Base-by-base conservation (phyloP, 1,140 invertebrate species). In the Rhagoletis pomonella region DNA sequence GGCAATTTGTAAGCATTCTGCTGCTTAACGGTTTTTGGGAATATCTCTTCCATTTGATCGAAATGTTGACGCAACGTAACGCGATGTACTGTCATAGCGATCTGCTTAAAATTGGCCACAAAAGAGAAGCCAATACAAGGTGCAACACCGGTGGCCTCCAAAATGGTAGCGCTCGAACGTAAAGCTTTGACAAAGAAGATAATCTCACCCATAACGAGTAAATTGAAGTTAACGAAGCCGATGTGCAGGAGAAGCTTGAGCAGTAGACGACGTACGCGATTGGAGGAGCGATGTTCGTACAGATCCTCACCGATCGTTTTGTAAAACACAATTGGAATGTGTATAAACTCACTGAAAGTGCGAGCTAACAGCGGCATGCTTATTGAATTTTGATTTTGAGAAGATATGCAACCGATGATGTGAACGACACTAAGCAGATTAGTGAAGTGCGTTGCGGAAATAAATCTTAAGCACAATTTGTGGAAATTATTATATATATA, bases 101-200 rank as follows among this genome's bases (percentile, higher is more conserved):
- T n/a, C 67, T 92, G 90, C 19, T 92, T 92, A 5, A 90, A 92
- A 44, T 92, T 90, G 4, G 91, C 60, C 3, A 92, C 90, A 86
- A 92, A 73, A 0, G 91, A 92, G 88, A 92, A 92, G 1, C 91
- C 91, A 85, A 92, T 92, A 85, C 90, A 92, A 0, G 91, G 91
- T 6, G 90, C 91, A n/a, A 92, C 91, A 2, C 90, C 91, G 55
- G 91, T 91, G 44, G 91, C 91, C 88, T 89, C 29, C 1, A 89
- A 88, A 14, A 91, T 86, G 10, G 91, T 92, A 29, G 90, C 90
- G 62, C 87, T 91, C 55, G 89, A 88, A 87, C 90, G 90, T 14
- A 92, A 39, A 0, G 90, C 89, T 0, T 90, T 91, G 62, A 88
- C 89, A 87, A 92, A 92, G 67, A 89, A 91, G 0, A 92, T 87